phyloP scores from a whole-genome alignment of 2,888 invertebrate genomes.

The Drosophila niveifrons region DNA sequence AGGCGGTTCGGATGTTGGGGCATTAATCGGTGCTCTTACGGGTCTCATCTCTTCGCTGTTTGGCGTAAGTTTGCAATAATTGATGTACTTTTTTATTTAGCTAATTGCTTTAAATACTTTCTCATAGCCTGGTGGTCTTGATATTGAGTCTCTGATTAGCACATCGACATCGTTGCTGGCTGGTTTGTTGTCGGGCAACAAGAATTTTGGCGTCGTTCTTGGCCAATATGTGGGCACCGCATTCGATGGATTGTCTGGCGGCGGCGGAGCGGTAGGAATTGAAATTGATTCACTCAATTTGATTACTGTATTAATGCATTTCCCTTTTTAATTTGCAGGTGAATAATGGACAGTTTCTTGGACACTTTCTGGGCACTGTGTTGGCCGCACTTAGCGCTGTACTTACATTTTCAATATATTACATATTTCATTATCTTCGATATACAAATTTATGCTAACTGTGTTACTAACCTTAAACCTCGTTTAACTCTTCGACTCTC shows the following conservation, averaged over 20 bases:
- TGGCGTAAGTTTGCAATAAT: constrained; percentile 75
- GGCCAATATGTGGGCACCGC: constrained; percentile 84
- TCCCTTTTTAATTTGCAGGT: constrained; percentile 66
- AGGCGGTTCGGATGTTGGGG: constrained; percentile 85
- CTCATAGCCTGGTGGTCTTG: constrained; percentile 84
- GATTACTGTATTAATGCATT: neutral
- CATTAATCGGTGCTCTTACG: constrained; percentile 84
- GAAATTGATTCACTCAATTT: too few species aligned
- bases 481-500: neutral
- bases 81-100: too few species aligned
- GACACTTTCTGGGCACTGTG: constrained; percentile 84
- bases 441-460: constrained; percentile 25
- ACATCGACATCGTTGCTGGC: constrained; percentile 83
- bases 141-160: constrained; percentile 82
- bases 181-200: constrained; percentile 83
- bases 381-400: constrained; percentile 85
- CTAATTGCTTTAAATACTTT: neutral
- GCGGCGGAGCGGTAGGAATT: constrained; percentile 84
- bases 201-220: constrained; percentile 84
- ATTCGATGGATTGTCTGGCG: constrained; percentile 85
- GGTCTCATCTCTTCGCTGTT: constrained; percentile 84
- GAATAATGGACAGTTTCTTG: constrained; percentile 85
- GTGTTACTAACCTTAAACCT: constrained; percentile 52
- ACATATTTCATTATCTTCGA: neutral
- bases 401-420: constrained; percentile 60